Evolutionary conservation across 2,113 vertebrate species (phyloP), one percentile per base, ranked within the genome.

Genomic region (Atherinomorus stipes): DNA sequence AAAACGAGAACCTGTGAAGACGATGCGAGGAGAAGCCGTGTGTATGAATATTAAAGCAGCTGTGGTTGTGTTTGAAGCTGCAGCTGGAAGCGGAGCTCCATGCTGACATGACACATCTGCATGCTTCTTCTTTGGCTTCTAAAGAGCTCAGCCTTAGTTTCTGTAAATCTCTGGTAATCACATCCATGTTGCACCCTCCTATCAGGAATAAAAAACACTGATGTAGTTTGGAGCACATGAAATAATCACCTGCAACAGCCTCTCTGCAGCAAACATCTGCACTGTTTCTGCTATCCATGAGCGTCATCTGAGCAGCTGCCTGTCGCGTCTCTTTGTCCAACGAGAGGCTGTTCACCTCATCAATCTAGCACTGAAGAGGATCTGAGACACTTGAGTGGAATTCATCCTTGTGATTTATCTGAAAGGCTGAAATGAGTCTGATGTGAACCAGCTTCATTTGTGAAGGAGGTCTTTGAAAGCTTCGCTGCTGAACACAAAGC

Each of bases 51-150:
- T 78, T 78, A 60, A 75, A 85, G 6, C 4, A n/a, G 49, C 22
- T 3, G 16, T 13, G 63, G 49, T 34, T 72, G 57, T 64, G 84
- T 73, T 77, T 78, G 60, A 83, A 78, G 81, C 64, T 4, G 7
- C 1, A 0, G 73, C 79, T 53, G 23, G 26, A 42, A 63, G 56
- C 47, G 62, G 54, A 73, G 66, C 59, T 64, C 37, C 21, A 12
- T 83, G 77, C 80, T 82, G 85, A 87, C 72, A 31, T 16, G n/a
- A 72, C 75, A 69, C 6, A 52, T 81, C 53, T 87, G 47, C 58
- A 53, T 40, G 40, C 12, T 44, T 64, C 49, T 54, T 65, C 45
- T 66, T 25, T 74, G 58, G 53, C 71, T 71, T 74, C 42, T 67
- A 34, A 72, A 69, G 21, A 77, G 71, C 28, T 65, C 62, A 47